Conservation (phyloP, 2,113 vertebrate species). For the Cacatua alba region DNA sequence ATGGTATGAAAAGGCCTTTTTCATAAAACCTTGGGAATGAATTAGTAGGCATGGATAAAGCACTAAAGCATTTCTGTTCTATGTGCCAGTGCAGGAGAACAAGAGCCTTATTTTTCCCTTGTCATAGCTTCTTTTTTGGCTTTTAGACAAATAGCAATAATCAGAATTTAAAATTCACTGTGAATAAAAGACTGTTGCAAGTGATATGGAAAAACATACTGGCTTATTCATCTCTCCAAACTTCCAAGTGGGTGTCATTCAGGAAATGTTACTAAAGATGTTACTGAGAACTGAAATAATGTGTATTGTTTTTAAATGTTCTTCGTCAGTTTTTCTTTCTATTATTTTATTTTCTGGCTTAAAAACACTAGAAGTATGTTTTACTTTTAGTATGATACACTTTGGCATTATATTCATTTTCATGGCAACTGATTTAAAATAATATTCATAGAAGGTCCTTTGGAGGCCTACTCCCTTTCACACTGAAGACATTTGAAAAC, state of each 20-base stretch:
- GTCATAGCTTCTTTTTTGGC: background rate
- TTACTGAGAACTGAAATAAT: background rate
- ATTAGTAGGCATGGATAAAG: background rate
- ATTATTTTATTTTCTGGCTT: background rate
- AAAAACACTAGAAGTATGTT: background rate
- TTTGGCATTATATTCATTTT: background rate
- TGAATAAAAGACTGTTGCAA: background rate
- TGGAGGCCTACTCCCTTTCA: background rate
- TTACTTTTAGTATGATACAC: background rate
- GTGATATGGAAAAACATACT: background rate
- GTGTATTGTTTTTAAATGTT: background rate
- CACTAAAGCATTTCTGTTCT: background rate
- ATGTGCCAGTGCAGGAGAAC: background rate
- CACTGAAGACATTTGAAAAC: background rate
- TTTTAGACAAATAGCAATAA: background rate
- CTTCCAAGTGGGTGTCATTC: background rate
- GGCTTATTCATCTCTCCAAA: background rate
- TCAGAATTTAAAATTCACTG: background rate
- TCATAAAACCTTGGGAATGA: background rate
- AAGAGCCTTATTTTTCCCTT: background rate
- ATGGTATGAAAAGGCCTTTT: background rate
- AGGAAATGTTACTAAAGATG: background rate
- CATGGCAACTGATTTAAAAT: background rate
- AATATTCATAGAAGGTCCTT: background rate
- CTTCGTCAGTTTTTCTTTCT: background rate